Base-by-base conservation (phyloP, 2,113 vertebrate genomes). In the Zosterops japonicus region DNA sequence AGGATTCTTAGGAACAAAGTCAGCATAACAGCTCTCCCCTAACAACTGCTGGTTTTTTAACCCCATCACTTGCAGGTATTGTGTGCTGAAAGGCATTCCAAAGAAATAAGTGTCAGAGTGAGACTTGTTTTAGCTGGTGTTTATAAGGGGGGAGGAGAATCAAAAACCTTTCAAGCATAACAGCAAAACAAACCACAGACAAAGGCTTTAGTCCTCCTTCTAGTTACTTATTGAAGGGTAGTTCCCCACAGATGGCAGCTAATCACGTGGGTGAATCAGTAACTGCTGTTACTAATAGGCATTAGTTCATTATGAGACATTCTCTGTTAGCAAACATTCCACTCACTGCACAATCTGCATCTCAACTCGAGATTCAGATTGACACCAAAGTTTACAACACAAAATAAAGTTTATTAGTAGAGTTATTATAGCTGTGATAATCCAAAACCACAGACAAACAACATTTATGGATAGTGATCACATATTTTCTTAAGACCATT, bases 181-280 rank as follows among this genome's bases (percentile, higher is more conserved):
- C 36, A 84, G 71, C 55, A 89, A 87, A 94, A 64, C 28, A 87
- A 89, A 28, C 22, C 61, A 89, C 29, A 77, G 47, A 86, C 7
- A 71, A 94, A 82, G 69, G 28, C 25, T 84, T 59, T 79, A 91
- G 71, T 61, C 53, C 17, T 82, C 27, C 67, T 87, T 84, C 41
- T 59, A 85, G 87, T 82, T 91, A 77, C 35, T 83, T 57, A 91
- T 50, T 94, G 63, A 80, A 93, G 90, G 63, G 41, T 79, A 92
- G 77, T 29, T 91, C 55, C 70, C 76, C 49, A 29, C 57, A 79
- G 65, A 55, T 61, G 64, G 52, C 31, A 91, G 41, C 60, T 85
- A 72, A 76, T 91, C 69, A 27, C 53, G 28, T 23, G n/a, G 42
- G 46, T 95, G 78, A 90, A 93, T 88, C 87, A 67, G 80, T 84